Base-by-base conservation (phyloP, 2,113 vertebrate species). In the Collichthys lucidus region DNA sequence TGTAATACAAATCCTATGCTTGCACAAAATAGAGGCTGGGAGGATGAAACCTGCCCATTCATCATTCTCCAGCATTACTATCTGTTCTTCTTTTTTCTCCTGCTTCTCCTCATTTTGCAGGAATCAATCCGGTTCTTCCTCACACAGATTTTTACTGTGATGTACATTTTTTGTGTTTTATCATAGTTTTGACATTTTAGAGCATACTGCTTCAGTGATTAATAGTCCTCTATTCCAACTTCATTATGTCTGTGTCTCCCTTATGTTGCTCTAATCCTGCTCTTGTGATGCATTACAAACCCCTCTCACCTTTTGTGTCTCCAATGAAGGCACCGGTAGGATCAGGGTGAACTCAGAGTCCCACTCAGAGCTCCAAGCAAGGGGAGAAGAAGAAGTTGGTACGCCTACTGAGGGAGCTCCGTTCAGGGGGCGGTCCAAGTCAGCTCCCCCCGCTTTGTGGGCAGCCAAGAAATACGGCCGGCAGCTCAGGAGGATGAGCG, bases 401-500 rank as follows among this genome's bases (percentile, higher is more conserved):
- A 84, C 80, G 0, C 89, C 91, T 56, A 95, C 94, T 0, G 95
- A 93, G 0, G 92, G 93, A 4, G 86, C 89, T 8, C 82, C 91
- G 3, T 97, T 97, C 73, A 93, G 97, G 35, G 92, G 77, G 2
- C 95, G 97, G 46, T 97, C 96, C 0, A 94, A 90, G 56, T 98
- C 97, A 0, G 97, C 96, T 24, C 97, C 97, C 2, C 96, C 97
- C 0, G 94, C 93, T 4, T 91, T 98, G 50, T 96, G 96, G 96
- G 96, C 96, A 0, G 97, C 97, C 14, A 95, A 92, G 91, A 96
- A 95, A n/a, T 98, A 97, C 0, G 97, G 97, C 26, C 94, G 86
- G 55, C 95, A 97, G 88, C 94, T 97, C 24, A 94, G 97, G 12
- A 91, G 96, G 82, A 97, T 97, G 97, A 98, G 97, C 22, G 97